A percentile compares a stretch with the other conserved stretches of the same genome.
These are phyloP conservation scores for Discoglossus pictus DNA, from an alignment of 2,797 vertebrate genomes.

Conservation along the genomic window DNA sequence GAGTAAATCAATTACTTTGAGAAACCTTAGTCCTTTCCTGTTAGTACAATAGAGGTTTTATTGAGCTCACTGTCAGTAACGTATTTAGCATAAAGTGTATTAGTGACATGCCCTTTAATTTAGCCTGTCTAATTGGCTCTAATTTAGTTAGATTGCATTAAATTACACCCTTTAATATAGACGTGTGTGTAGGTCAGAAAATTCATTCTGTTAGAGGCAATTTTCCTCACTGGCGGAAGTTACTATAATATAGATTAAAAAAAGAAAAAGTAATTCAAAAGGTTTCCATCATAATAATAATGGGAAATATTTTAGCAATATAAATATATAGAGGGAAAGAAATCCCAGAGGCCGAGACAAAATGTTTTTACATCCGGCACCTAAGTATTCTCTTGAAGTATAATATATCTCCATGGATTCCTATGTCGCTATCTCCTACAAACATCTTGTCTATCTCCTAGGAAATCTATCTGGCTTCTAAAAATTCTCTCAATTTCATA, in stretches of 20 bases:
- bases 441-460: too few relatives aligned
- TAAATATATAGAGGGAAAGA: too few relatives aligned
- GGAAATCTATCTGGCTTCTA: too few relatives aligned
- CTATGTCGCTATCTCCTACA: too few relatives aligned
- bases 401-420: too few relatives aligned
- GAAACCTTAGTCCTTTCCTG: conserved; percentile 23
- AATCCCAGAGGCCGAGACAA: too few relatives aligned
- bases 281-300: neutral
- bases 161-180: conserved; percentile 76
- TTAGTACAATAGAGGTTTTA: conserved; percentile 63
- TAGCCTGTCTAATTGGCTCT: conserved; percentile 75
- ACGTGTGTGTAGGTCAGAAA: conserved; percentile 71
- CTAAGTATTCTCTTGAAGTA: too few relatives aligned
- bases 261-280: conserved; percentile 45
- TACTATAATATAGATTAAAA: conserved; percentile 57
- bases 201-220: conserved; percentile 72
- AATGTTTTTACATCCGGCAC: too few relatives aligned
- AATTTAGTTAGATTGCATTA: conserved; percentile 77
- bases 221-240: conserved; percentile 69
- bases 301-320: neutral
- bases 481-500: too few relatives aligned
- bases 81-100: conserved; percentile 79
- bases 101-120: conserved; percentile 78
- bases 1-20: neutral
- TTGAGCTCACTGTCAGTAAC: conserved; percentile 71